Evolutionary conservation across 2,888 invertebrate species (phyloP).

Genomic region (Notodonta dromedarius): DNA sequence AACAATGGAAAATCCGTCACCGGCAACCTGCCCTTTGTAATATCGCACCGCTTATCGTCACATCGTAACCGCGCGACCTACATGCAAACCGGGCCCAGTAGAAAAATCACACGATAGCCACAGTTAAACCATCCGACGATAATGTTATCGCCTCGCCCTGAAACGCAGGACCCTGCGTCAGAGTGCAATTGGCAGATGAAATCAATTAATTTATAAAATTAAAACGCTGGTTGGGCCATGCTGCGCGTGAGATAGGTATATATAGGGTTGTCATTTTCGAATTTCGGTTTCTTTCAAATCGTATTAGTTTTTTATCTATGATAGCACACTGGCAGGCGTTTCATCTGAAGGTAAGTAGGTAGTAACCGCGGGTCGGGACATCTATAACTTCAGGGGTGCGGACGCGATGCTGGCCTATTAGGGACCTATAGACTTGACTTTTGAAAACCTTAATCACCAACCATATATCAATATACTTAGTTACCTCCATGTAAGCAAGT

Average conservation of each 20-base stretch:
- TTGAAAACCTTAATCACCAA: no score
- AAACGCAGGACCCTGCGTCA: constrained; percentile 46
- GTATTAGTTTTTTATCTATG: no score
- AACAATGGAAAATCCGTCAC: constrained; percentile 28
- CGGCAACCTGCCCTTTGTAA: constrained; percentile 41
- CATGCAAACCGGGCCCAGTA: constrained; percentile 61
- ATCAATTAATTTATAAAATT: constrained; percentile 12
- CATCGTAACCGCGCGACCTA: constrained; percentile 62
- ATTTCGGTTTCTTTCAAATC: no score
- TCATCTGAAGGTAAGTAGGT: no score
- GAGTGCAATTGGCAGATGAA: constrained; percentile 7
- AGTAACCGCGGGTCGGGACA: no score
- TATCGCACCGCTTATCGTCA: constrained; percentile 51
- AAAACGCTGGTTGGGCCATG: neutral
- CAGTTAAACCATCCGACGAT: constrained; percentile 69
- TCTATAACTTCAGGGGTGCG: no score
- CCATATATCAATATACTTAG: no score
- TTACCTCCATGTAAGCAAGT: no score
- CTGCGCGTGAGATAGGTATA: neutral
- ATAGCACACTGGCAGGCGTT: no score
- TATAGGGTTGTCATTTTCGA: neutral
- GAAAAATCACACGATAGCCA: constrained; percentile 72
- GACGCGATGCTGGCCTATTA: no score
- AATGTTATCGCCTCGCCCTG: constrained; percentile 55
- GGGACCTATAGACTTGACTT: no score